Conservation (phyloP, 2,113 vertebrate species). For the Tetraodon nigroviridis region DNA sequence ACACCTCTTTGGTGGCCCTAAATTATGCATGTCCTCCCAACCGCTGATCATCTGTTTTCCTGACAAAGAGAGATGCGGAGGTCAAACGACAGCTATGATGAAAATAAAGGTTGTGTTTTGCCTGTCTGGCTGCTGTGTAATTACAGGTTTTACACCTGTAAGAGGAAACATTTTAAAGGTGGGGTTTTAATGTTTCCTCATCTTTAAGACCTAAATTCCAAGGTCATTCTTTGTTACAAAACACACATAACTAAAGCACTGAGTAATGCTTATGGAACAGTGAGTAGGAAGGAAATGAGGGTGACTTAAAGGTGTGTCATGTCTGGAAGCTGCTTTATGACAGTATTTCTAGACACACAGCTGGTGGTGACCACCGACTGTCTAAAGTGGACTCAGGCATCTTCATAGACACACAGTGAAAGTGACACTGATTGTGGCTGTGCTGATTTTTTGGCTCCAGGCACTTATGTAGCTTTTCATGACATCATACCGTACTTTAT, state of each 20-base stretch:
- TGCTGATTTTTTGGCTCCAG: constrained; percentile 32
- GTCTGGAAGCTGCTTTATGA: constrained; percentile 43
- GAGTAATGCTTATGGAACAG: constrained; percentile 39
- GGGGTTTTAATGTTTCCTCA: constrained; percentile 22
- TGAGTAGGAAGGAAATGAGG: constrained; percentile 19
- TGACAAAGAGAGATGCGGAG: constrained; percentile 39
- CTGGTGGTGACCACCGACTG: constrained; percentile 16
- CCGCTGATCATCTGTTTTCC: constrained; percentile 49
- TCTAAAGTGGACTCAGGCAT: background rate
- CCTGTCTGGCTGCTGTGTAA: background rate
- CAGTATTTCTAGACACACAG: constrained; percentile 11
- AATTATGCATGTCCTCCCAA: constrained; percentile 69
- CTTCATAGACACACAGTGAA: constrained; percentile 19
- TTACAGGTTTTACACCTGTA: constrained; percentile 17
- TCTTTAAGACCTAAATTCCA: constrained; percentile 10
- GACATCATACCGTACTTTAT: constrained; percentile 53
- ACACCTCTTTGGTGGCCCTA: constrained; percentile 53
- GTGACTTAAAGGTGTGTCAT: constrained; percentile 36
- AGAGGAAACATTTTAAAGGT: constrained; percentile 18
- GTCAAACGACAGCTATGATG: constrained; percentile 3
- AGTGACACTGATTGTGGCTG: constrained; percentile 46
- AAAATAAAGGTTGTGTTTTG: constrained; percentile 13
- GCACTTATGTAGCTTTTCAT: constrained; percentile 48
- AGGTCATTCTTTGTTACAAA: constrained; percentile 18
- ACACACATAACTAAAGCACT: constrained; percentile 30